These are phyloP conservation scores for Leucophora obtusa DNA, from an alignment of 2,888 invertebrate species.

Conservation along the genomic window DNA sequence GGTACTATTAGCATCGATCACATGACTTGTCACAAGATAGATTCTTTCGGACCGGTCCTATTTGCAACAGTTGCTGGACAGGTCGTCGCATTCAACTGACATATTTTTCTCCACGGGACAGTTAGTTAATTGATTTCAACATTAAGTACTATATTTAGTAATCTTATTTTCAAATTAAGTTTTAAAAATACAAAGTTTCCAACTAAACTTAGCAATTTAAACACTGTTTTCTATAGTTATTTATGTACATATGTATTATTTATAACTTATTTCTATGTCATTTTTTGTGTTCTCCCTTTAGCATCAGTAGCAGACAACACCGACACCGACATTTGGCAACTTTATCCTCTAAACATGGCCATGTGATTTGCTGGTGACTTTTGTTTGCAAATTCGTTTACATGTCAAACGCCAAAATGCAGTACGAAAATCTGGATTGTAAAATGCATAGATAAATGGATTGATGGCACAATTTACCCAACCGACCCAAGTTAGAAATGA, in stretches of 20 bases:
- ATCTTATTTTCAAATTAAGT: no score
- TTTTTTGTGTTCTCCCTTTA: not conserved
- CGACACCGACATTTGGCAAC: not conserved
- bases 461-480: slow-evolving; percentile 93
- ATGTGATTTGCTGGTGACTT: slow-evolving; percentile 72
- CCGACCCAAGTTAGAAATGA: slow-evolving; percentile 91
- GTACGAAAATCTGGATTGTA: slow-evolving; percentile 92
- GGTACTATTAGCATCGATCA: no score
- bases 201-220: not conserved
- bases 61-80: no score
- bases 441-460: slow-evolving; percentile 94
- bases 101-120: no score
- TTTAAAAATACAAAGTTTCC: no score
- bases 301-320: not conserved
- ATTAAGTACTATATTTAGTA: no score
- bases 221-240: not conserved
- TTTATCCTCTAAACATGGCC: slow-evolving; percentile 73
- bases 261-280: slow-evolving; percentile 32
- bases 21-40: no score
- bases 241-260: slow-evolving; percentile 6
- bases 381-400: slow-evolving; percentile 74
- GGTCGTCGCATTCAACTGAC: no score
- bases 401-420: slow-evolving; percentile 91
- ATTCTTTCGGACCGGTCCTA: no score
- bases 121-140: no score